Base-by-base conservation (phyloP, 2,888 invertebrate genomes). In the Catotricha subobsoleta region DNA sequence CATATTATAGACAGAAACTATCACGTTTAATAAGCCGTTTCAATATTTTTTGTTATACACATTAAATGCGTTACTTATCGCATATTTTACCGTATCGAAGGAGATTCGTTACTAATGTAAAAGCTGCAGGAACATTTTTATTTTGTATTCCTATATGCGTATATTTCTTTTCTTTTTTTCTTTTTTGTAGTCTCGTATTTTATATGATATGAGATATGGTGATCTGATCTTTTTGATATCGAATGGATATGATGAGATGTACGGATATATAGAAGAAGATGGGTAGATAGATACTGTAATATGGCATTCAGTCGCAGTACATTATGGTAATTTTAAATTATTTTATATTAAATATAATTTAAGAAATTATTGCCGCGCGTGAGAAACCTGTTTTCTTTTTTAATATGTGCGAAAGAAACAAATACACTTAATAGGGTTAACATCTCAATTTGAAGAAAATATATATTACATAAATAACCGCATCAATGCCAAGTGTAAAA, bases 11-110 rank as follows among this genome's bases (percentile, higher is more conserved):
- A 23, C n/a, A 36, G 25, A 10, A 16, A 9, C 23, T 36, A 23
- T 23, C 15, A 21, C 25, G 23, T 40, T 40, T 31, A 23, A 40
- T 40, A 21, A 15, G 16, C 23, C 16, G 16, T 23, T 23, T 38
- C 28, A 16, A 28, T 29, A 23, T 31, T 21, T 18, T 31, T 25
- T 31, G 21, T 8, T 23, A 31, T 30, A 18, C 10, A 33, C 7
- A 25, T 41, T 43, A 44, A 37, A 42, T 44, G 45, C 45, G 44
- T 47, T 45, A 44, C 45, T 44, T 45, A 42, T 44, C 41, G 45
- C 43, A 45, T 41, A 44, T 47, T 44, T 43, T 36, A 44, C 44
- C 45, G 44, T 37, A 41, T 40, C 40, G 16, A 38, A 44, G 44
- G 31, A 30, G 40, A 46, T 46, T 46, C 29, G 46, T 46, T 45